Conservation (phyloP, 2,113 vertebrate species). For the Parotia lawesii region DNA sequence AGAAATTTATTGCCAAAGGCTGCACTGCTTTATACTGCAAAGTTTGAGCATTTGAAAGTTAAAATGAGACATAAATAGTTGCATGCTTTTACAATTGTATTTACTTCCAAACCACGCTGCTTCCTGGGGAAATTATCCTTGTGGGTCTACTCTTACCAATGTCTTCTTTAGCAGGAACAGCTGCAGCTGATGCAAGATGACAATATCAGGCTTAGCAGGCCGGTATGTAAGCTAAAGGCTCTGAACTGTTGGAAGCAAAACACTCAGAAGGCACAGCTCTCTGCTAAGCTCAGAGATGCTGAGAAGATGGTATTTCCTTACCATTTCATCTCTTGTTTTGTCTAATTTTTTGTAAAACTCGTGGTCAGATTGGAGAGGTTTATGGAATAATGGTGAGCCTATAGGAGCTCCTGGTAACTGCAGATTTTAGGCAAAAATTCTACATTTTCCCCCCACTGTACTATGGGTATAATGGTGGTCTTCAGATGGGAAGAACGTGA, state of each 20-base stretch:
- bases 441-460: background rate
- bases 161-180: slow-evolving; percentile 64
- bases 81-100: background rate
- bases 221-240: slow-evolving; percentile 68
- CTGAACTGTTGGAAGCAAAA: slow-evolving; percentile 70
- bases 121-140: background rate
- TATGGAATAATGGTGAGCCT: background rate
- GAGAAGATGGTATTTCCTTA: slow-evolving; percentile 65
- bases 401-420: background rate
- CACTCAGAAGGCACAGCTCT: slow-evolving; percentile 55
- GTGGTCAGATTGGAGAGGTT: background rate
- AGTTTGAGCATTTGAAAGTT: background rate
- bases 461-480: background rate
- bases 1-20: background rate
- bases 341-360: background rate
- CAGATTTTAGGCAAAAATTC: background rate
- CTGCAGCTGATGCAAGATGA: slow-evolving; percentile 61
- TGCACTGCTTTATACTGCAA: background rate
- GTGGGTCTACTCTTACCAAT: background rate
- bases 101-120: background rate
- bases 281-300: slow-evolving; percentile 55
- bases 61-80: background rate
- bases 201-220: slow-evolving; percentile 47
- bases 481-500: background rate
- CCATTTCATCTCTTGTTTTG: background rate